Base-by-base conservation (phyloP, 2,888 invertebrate genomes). In the Volucella inflata region DNA sequence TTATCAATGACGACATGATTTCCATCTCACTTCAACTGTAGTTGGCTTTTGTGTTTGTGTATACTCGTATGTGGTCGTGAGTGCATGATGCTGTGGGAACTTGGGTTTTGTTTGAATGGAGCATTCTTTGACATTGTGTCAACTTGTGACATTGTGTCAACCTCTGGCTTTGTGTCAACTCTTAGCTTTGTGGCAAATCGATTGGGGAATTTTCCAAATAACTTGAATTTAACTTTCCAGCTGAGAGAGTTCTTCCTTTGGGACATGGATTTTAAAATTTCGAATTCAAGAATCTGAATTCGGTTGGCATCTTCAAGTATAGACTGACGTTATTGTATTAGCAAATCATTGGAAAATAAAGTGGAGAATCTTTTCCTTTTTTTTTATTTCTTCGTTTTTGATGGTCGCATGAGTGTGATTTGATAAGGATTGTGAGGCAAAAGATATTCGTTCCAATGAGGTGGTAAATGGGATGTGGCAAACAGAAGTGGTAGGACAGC, bases 121-220 rank as follows among this genome's bases (percentile, higher is more conserved):
- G 51, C 46, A 50, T 44, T 48, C 62, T 64, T 50, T 68, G 72
- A 72, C 67, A 78, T 55, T 72, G 44, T 83, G 72, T 78, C 78
- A 72, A 72, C 67, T 78, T 78, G 67, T 82, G 44, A 78, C 72
- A 21, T 57, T 57, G 40, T 36, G 57, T 8, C 30, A 8, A 2
- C 53, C 12, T 10, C 12, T 38, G 65, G 21, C 21, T 21, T 21
- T 21, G 21, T 21, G 21, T 30, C 30, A 30, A 30, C 30, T 30
- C 30, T 3, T 0, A 0, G 30, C 6, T 71, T 60, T 59, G 59
- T 42, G 40, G 59, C 48, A 46, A 65, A 76, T 76, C 59, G 67
- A 76, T 79, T 79, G 46, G 60, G 38, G 12, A 21, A 51, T 57
- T 44, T 57, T 64, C n/a, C 17, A 48, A 64, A 72, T 57, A 21